Percentiles rank a stretch among this genome's conserved stretches.
phyloP scores from a whole-genome alignment of 30 jellyfish, hydroid and myxozoan species.

The Rhopilema esculentum region DNA sequence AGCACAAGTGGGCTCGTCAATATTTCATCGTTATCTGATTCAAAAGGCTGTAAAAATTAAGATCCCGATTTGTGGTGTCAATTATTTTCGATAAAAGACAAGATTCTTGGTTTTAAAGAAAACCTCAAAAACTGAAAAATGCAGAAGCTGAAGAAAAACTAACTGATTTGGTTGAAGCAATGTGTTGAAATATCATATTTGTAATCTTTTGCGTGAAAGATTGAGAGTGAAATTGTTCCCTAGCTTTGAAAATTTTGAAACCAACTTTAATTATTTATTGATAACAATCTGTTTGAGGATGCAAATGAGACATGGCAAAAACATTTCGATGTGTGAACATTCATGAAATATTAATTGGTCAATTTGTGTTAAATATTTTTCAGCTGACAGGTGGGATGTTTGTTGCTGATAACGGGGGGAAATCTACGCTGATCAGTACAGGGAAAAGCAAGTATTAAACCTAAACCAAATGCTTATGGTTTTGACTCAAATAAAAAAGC shows the following conservation, averaged over 20 bases:
- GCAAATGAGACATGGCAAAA: slow-evolving; percentile 45
- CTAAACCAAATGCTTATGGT: no score
- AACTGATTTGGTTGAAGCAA: background rate
- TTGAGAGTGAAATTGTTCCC: slow-evolving; percentile 27
- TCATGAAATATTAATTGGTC: slow-evolving; percentile 16
- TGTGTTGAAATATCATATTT: slow-evolving; percentile 6
- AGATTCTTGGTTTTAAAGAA: slow-evolving; percentile 6
- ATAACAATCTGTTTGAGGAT: slow-evolving; percentile 27
- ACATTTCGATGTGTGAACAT: slow-evolving; percentile 12
- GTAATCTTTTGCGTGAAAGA: slow-evolving; percentile 25
- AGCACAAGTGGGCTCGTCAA: background rate
- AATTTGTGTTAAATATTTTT: background rate
- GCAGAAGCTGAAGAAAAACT: background rate
- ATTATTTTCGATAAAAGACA: background rate
- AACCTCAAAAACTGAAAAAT: slow-evolving; percentile 17
- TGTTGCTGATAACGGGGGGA: slow-evolving; percentile 16
- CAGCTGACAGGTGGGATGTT: slow-evolving; percentile 44
- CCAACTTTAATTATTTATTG: slow-evolving; percentile 38
- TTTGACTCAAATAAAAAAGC: no score
- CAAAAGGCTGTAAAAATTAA: background rate
- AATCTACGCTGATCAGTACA: background rate
- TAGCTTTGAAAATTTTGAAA: slow-evolving; percentile 1
- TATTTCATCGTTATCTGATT: background rate
- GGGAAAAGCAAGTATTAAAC: background rate
- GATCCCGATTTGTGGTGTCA: slow-evolving; percentile 9